phyloP scores from a whole-genome alignment of 2,113 vertebrate genomes.

The Aptenodytes forsteri region DNA sequence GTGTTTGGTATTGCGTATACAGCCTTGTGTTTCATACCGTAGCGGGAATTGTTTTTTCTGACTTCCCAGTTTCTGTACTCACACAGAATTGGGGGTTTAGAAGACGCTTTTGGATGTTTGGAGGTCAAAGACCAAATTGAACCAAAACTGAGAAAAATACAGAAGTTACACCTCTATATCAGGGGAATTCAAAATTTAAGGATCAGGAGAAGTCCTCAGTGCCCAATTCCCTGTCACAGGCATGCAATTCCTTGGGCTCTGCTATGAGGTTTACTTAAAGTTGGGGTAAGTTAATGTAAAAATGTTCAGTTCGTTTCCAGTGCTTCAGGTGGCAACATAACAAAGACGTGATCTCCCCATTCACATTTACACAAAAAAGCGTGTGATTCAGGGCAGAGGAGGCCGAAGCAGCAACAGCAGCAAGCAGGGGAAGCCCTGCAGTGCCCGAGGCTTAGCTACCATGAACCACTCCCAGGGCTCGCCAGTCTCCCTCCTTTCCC shows the following conservation, averaged over 20 bases:
- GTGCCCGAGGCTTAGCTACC: not conserved
- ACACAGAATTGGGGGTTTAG: not conserved
- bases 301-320: not conserved
- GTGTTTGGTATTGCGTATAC: not conserved
- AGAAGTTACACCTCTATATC: not conserved
- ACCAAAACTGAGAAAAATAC: not conserved
- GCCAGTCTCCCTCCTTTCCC: not conserved
- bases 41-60: not conserved
- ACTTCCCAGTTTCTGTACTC: not conserved
- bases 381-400: not conserved
- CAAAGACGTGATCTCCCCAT: accelerated
- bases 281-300: not conserved
- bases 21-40: not conserved
- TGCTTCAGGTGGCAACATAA: not conserved
- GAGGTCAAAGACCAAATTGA: not conserved
- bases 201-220: not conserved
- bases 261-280: not conserved
- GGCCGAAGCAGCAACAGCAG: not conserved
- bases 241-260: not conserved
- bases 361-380: not conserved
- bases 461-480: not conserved
- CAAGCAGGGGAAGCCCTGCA: not conserved
- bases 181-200: not conserved
- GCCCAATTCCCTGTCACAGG: not conserved
- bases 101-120: not conserved